Conservation (phyloP, 2,113 vertebrate species). For the Platysteira castanea region DNA sequence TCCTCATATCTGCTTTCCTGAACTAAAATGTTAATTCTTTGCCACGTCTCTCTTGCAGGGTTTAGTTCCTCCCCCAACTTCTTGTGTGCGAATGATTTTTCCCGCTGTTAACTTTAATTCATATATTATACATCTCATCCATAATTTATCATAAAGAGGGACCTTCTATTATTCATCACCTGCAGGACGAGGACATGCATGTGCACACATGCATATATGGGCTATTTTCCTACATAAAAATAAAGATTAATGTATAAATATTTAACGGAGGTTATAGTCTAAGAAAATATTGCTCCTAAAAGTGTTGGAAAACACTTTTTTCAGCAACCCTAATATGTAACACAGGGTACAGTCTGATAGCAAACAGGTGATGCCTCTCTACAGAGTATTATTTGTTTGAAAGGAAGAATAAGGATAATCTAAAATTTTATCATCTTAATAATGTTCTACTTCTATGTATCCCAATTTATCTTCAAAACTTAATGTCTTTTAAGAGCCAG, state of each 20-base stretch:
- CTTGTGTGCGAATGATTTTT: slow-evolving; percentile 30
- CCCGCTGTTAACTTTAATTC: slow-evolving; percentile 24
- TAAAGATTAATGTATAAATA: slow-evolving; percentile 26
- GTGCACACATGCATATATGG: slow-evolving; percentile 42
- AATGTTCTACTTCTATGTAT: background rate
- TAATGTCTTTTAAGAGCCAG: background rate
- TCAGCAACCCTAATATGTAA: background rate
- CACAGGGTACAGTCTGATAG: background rate
- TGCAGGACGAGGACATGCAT: slow-evolving; percentile 11
- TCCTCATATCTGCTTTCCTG: background rate
- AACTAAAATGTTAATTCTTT: background rate
- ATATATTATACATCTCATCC: slow-evolving; percentile 64
- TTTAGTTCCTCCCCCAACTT: background rate
- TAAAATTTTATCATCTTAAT: background rate
- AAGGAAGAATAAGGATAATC: background rate
- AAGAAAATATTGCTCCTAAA: background rate
- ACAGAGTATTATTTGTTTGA: background rate
- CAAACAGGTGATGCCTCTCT: background rate
- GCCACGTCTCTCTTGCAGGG: background rate
- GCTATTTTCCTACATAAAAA: slow-evolving; percentile 25
- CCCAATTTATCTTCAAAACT: background rate
- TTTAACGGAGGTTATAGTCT: background rate
- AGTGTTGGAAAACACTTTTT: background rate
- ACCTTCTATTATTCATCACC: slow-evolving; percentile 62
- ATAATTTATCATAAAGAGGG: slow-evolving; percentile 50